These are phyloP conservation scores for Caenorhabditis sulstoni DNA, from an alignment of 2,888 invertebrate species.

Conservation along the genomic window DNA sequence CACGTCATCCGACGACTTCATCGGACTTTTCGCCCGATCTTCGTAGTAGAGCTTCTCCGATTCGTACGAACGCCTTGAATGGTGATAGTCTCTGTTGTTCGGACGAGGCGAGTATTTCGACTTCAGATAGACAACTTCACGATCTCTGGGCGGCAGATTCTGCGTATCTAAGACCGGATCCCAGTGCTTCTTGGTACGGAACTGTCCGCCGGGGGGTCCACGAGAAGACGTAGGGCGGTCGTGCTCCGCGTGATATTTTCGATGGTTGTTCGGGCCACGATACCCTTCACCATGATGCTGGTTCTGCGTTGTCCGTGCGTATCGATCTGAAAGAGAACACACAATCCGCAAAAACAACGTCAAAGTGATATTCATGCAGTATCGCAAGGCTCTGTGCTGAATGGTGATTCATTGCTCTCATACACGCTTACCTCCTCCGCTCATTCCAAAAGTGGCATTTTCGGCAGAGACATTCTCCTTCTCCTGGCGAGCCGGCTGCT, in stretches of 20 bases:
- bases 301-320: neutral
- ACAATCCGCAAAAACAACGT: conserved; percentile 1
- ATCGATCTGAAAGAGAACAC: conserved; percentile 9
- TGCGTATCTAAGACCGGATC: conserved; percentile 25
- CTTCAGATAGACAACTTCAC: conserved; percentile 12
- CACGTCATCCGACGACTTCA: conserved; percentile 1
- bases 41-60: conserved; percentile 21
- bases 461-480: conserved; percentile 19
- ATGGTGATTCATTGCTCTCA: too few relatives aligned
- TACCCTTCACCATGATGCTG: neutral
- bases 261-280: neutral
- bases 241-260: conserved; percentile 6
- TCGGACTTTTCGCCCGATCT: conserved; percentile 5
- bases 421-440: conserved; percentile 15
- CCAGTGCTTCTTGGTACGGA: neutral
- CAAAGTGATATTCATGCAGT: neutral
- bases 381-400: too few relatives aligned
- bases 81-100: conserved; percentile 12
- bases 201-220: neutral
- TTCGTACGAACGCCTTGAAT: neutral
- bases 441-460: conserved; percentile 14
- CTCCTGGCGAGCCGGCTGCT: neutral
- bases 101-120: conserved; percentile 3
- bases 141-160: conserved; percentile 3
- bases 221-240: conserved; percentile 24